Percentiles rank a stretch among this genome's conserved stretches.
Evolutionary conservation across 2,888 invertebrate genomes (phyloP).

Genomic region (Calliscelio sp.): DNA sequence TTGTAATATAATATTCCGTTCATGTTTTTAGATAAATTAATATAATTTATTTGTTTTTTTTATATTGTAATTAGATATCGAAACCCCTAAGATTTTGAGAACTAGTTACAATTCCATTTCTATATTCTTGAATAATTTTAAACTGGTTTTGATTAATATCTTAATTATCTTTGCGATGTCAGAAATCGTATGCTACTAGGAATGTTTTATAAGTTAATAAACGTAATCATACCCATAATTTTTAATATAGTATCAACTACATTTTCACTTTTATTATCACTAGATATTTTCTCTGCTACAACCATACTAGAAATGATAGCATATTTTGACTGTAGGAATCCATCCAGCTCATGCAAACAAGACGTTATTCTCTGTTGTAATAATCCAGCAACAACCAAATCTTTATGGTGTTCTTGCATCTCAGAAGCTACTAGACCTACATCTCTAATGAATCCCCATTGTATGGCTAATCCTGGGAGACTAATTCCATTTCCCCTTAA

Average conservation of each 20-base stretch:
- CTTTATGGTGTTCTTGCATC: conserved; percentile 90
- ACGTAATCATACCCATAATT: conserved; percentile 86
- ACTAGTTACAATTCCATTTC: too few relatives aligned
- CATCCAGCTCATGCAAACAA: conserved; percentile 91
- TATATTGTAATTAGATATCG: too few relatives aligned
- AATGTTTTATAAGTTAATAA: too few relatives aligned
- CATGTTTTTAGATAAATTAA: too few relatives aligned
- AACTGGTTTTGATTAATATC: too few relatives aligned
- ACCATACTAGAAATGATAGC: conserved; percentile 94
- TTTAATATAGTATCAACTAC: conserved; percentile 91
- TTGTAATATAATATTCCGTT: too few relatives aligned
- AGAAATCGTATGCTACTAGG: too few relatives aligned
- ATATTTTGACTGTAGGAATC: conserved; percentile 89
- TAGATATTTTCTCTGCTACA: conserved; percentile 92
- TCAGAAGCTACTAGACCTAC: conserved; percentile 94
- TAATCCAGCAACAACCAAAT: conserved; percentile 92
- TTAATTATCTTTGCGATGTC: too few relatives aligned
- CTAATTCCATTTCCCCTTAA: too few relatives aligned
- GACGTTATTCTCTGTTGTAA: conserved; percentile 94
- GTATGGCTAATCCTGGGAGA: conserved; percentile 68
- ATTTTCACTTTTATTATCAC: conserved; percentile 88
- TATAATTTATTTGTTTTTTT: too few relatives aligned
- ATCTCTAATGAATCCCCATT: conserved; percentile 73
- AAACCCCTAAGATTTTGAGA: too few relatives aligned
- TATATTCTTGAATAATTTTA: too few relatives aligned